Conservation (phyloP, 2,113 vertebrate genomes). For the Trematocara stigmaticum region DNA sequence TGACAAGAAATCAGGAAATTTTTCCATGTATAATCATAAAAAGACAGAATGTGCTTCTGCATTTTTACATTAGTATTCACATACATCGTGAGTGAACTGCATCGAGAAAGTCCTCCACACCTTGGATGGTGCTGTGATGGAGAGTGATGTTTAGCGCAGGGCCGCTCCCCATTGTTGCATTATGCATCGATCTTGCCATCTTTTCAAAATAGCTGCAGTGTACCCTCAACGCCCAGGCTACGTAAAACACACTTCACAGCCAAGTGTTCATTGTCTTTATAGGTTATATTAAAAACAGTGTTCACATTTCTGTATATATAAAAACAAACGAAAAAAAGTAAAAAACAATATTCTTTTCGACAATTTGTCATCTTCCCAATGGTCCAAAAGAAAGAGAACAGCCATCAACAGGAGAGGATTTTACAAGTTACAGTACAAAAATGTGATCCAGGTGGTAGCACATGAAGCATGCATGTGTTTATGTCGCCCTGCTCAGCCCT, state of each 20-base stretch:
- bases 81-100: constrained; percentile 48
- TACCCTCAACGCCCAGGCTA: not conserved
- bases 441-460: constrained; percentile 51
- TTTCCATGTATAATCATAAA: constrained; percentile 58
- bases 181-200: not conserved
- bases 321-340: constrained; percentile 31
- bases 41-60: constrained; percentile 76
- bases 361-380: constrained; percentile 37
- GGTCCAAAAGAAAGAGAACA: constrained; percentile 36
- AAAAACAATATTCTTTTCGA: constrained; percentile 21
- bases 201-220: not conserved
- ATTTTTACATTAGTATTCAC: constrained; percentile 74
- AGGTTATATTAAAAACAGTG: constrained; percentile 28
- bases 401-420: constrained; percentile 56
- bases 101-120: constrained; percentile 39
- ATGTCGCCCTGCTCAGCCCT: constrained; percentile 30
- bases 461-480: constrained; percentile 65
- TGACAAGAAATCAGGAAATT: constrained; percentile 68
- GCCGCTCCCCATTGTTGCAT: not conserved
- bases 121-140: constrained; percentile 7
- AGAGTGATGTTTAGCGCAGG: constrained; percentile 32
- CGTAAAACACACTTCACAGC: constrained; percentile 41
- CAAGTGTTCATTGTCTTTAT: constrained; percentile 35
- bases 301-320: constrained; percentile 69
- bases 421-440: constrained; percentile 74